Evolutionary conservation across 23 tunicate genomes (phyloP).

Genomic region (Styela clava): DNA sequence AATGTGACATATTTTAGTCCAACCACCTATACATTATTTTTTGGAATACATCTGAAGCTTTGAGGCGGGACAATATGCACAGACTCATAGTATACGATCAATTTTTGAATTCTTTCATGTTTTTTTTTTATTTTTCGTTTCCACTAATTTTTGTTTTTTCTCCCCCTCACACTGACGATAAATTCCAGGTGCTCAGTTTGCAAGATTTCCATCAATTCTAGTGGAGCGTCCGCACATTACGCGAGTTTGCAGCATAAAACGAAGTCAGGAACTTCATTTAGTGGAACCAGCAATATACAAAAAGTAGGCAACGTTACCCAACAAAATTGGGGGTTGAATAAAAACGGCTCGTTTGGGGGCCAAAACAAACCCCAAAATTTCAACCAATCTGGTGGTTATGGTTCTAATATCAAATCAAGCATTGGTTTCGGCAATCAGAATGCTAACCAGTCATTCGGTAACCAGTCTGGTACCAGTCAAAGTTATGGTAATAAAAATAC

Average conservation of each 20-base stretch:
- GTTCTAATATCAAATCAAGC: not conserved
- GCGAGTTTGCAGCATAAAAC: not conserved
- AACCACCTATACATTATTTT: too few relatives aligned
- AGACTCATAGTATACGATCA: too few relatives aligned
- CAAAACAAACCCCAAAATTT: not conserved
- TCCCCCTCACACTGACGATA: not conserved
- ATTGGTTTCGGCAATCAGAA: not conserved
- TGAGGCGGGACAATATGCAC: too few relatives aligned
- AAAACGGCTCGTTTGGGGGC: not conserved
- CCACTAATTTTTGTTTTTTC: too few relatives aligned
- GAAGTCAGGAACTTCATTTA: not conserved
- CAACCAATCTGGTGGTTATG: not conserved
- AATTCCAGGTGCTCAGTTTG: not conserved
- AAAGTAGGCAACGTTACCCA: too few relatives aligned
- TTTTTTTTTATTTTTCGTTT: too few relatives aligned
- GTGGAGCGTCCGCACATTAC: not conserved
- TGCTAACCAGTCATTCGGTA: not conserved
- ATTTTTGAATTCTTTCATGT: not conserved
- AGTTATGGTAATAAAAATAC: not conserved
- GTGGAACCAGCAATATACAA: too few relatives aligned
- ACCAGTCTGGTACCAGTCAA: not conserved
- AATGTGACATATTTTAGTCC: too few relatives aligned
- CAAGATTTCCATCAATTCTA: not conserved
- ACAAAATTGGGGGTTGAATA: not conserved
- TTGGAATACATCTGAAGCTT: too few relatives aligned